Percentiles rank a stretch among this genome's conserved stretches.
Evolutionary conservation across 2,113 vertebrate species (phyloP).

Genomic region (Campylorhamphus procurvoides): DNA sequence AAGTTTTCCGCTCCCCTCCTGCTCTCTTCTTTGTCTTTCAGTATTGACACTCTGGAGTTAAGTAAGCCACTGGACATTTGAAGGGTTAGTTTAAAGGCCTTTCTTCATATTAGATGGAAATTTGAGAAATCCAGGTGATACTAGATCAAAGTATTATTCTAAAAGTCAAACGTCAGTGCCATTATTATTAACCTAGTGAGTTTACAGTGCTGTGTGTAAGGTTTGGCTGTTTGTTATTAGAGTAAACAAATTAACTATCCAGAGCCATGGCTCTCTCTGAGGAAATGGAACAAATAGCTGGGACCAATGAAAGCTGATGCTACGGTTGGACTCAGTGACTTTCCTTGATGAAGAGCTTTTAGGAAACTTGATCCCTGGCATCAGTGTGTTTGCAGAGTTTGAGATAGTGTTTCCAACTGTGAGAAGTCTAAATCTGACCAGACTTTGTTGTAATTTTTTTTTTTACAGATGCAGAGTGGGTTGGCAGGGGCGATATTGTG

Average conservation of each 20-base stretch:
- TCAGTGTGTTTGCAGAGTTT: conserved; percentile 9
- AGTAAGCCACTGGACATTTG: background rate
- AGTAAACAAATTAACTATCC: conserved; percentile 45
- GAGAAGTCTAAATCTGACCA: conserved; percentile 37
- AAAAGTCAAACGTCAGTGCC: background rate
- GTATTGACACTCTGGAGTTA: background rate
- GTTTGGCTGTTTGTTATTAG: background rate
- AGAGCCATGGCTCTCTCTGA: background rate
- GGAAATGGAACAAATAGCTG: conserved; percentile 31
- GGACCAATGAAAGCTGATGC: conserved; percentile 3
- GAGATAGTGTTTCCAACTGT: background rate
- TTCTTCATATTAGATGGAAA: background rate
- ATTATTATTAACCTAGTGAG: conserved; percentile 13
- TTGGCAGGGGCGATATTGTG: conserved; percentile 96
- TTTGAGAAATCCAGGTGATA: background rate
- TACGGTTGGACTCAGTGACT: background rate
- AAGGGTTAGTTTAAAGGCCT: background rate
- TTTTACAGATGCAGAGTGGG: conserved; percentile 91
- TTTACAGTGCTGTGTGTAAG: background rate
- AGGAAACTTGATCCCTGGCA: conserved; percentile 23
- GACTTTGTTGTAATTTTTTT: background rate
- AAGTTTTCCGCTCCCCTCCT: conserved; percentile 69
- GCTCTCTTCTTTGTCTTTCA: background rate
- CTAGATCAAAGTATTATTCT: background rate
- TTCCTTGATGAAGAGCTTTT: conserved; percentile 50